Conservation (phyloP, 2,888 invertebrate genomes). For the Caradrina clavipalpis region DNA sequence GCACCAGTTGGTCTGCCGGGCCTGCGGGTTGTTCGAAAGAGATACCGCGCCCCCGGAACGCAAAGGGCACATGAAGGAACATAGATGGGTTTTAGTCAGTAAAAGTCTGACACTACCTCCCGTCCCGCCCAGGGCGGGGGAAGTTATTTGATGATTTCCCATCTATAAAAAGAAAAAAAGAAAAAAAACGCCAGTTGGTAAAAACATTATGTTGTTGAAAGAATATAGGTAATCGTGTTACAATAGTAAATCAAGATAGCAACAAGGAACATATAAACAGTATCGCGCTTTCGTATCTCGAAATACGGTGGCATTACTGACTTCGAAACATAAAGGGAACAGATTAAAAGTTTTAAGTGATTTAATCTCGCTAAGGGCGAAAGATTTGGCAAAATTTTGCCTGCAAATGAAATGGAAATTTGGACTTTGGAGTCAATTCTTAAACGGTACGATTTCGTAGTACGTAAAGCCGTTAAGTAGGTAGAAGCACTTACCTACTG, state of each 20-base stretch:
- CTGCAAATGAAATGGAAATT: slow-evolving; percentile 62
- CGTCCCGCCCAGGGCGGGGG: no score
- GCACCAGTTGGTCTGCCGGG: no score
- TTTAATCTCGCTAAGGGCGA: slow-evolving; percentile 60
- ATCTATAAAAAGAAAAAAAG: no score
- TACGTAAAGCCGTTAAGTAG: slow-evolving; percentile 18
- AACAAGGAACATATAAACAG: slow-evolving; percentile 45
- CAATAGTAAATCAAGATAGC: slow-evolving; percentile 28
- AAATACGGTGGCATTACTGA: slow-evolving; percentile 50
- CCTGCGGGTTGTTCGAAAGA: no score
- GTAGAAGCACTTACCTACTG: slow-evolving; percentile 5
- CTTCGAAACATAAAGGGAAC: slow-evolving; percentile 54
- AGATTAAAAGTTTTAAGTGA: slow-evolving; percentile 66
- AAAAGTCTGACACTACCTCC: no score
- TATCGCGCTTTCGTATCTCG: slow-evolving; percentile 37
- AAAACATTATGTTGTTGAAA: no score
- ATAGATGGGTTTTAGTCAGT: no score
- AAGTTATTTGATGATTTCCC: no score
- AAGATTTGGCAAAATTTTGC: slow-evolving; percentile 52
- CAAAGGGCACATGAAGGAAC: no score
- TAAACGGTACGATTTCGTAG: slow-evolving; percentile 42
- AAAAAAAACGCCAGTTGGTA: no score
- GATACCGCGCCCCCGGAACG: no score
- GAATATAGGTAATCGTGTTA: slow-evolving; percentile 16
- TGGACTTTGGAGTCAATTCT: slow-evolving; percentile 43